Percentiles rank a stretch among this genome's conserved stretches.
These are phyloP conservation scores for Nothocercus nigrocapillus DNA, from an alignment of 2,113 vertebrate genomes.

Conservation along the genomic window DNA sequence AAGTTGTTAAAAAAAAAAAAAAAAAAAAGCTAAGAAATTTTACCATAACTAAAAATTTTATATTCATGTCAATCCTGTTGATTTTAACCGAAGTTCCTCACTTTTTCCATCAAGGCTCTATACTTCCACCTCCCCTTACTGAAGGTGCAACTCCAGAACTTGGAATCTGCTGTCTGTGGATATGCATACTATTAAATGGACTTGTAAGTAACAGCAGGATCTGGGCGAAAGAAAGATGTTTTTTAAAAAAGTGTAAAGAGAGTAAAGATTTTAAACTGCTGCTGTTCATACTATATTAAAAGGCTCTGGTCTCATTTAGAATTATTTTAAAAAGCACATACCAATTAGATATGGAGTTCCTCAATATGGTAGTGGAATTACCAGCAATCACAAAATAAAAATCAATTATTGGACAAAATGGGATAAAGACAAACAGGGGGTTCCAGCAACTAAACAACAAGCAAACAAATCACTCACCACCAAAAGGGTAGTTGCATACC, in stretches of 20 bases:
- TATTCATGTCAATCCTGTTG: neutral
- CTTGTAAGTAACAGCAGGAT: neutral
- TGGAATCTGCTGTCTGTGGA: neutral
- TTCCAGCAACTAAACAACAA: neutral
- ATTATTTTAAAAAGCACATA: neutral
- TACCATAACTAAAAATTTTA: neutral
- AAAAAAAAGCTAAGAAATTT: neutral
- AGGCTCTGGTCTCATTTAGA: neutral
- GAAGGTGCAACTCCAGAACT: neutral
- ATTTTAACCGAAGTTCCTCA: neutral
- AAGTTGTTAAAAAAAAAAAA: neutral
- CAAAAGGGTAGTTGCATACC: neutral
- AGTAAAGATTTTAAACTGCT: neutral
- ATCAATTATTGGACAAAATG: neutral
- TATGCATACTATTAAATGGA: neutral
- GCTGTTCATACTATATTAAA: neutral
- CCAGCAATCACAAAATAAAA: neutral
- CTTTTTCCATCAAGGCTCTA: neutral
- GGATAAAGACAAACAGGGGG: neutral
- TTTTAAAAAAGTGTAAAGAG: neutral
- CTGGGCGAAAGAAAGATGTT: neutral
- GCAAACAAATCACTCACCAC: neutral
- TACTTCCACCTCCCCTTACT: neutral
- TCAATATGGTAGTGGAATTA: neutral
- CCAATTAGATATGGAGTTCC: neutral